Base-by-base conservation (phyloP, 2,113 vertebrate genomes). In the Aegotheles bennettii region DNA sequence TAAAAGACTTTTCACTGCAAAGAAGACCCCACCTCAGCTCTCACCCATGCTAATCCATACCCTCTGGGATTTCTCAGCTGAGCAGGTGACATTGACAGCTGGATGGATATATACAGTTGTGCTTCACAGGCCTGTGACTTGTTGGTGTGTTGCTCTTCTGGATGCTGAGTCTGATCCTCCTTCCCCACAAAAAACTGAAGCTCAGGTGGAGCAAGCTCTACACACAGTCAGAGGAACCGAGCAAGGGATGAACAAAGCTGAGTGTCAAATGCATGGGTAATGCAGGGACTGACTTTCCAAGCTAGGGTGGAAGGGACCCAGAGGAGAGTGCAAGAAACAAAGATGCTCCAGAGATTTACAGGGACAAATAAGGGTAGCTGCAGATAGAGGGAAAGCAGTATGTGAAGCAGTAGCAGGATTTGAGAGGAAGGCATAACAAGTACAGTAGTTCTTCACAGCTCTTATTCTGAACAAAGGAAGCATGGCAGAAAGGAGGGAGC, bases 21-120 rank as follows among this genome's bases (percentile, higher is more conserved):
- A 73, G 25, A 65, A 16, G 42, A 82, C 12, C 7, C 40, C 16
- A 9, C 9, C 19, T 73, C 45, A 57, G n/a, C 28, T 78, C 43
- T 65, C 35, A 42, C 0, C 0, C 14, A 28, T 15, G 9, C 33
- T 73, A 42, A 42, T 45, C 17, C 2, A 3, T 7, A 40, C 7
- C 18, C 33, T 38, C 11, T 47, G 29, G 29, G 35, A 83, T 84
- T 94, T 90, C 80, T 48, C n/a, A 77, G 3, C 13, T 50, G 28
- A 78, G 25, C 26, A 63, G 59, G 38, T 90, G 43, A 84, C 35
- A 38, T 5, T 42, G 51, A 57, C 35, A 84, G 33, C 20, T 17
- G 4, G 7, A 25, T 83, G 33, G 26, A 48, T 74, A 45, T 45
- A 16, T 33, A 51, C 45, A 61, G 53, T 67, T 67, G 18, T 3